Evolutionary conservation across 2,113 vertebrate species (phyloP), one percentile per base, ranked within the genome.

Genomic region (Crotalus tigris): DNA sequence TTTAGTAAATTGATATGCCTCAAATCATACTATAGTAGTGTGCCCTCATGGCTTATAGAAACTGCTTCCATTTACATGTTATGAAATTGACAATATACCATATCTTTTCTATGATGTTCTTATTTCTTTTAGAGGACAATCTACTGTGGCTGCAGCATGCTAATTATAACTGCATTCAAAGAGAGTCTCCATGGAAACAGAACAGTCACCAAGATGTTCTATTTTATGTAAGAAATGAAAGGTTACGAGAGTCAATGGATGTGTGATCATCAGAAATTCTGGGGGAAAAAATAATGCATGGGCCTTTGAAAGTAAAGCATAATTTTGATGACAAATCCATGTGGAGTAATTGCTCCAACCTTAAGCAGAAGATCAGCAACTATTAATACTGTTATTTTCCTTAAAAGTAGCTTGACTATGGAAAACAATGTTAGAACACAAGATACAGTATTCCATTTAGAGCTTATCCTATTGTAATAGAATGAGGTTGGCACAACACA

Each of bases 121-220:
- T 91, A 33, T 92, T 93, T 91, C 92, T 93, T 92, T 91, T 53
- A 88, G 49, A 92, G 49, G 86, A 92, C 92, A 93, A 90, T 87
- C 26, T 88, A 87, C 57, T 92, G 55, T 23, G 85, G 88, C 81
- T 87, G 69, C 94, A 89, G 88, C 11, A 92, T 26, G 15, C 58
- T 92, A 95, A 94, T 94, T 91, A 93, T 87, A 93, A 58, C 49
- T 85, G 90, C 92, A 93, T 93, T 96, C 93, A 53, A 92, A 91
- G 88, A 4, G 0, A 26, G 85, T 69, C 39, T 91, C 95, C 85
- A 89, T 64, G 75, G 94, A 92, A 96, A 95, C 44, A 19, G 87
- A 57, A 91, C 17, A 91, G 81, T 87, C 92, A 93, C 88, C 58
- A 61, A 92, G 64, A 93, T 24, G 4, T 61, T 90, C 49, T 61